phyloP scores from a whole-genome alignment of 92 coral and sea anemone species.

The Galaxea fascicularis region DNA sequence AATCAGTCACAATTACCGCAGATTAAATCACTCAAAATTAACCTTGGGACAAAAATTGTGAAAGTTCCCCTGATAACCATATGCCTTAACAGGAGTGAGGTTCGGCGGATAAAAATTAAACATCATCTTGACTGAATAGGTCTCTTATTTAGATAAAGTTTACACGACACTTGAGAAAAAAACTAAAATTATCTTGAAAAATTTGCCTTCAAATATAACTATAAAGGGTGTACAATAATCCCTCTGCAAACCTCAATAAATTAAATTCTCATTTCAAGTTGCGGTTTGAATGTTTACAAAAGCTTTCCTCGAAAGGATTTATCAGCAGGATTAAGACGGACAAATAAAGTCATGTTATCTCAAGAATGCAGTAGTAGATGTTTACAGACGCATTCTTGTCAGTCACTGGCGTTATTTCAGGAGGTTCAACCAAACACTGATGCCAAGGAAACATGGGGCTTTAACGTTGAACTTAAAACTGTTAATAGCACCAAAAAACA shows the following conservation, averaged over 20 bases:
- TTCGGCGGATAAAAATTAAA: neutral
- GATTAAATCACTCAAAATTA: neutral
- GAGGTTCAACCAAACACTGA: too few species aligned
- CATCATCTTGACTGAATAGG: neutral
- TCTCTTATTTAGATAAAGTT: neutral
- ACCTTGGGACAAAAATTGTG: neutral
- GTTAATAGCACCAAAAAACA: too few species aligned
- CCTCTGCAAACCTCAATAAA: constrained; percentile 14
- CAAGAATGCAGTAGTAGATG: neutral
- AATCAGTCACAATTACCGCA: constrained; percentile 2
- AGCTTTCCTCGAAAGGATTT: neutral
- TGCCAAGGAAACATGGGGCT: too few species aligned
- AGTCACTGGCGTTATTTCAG: too few species aligned
- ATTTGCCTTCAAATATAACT: neutral
- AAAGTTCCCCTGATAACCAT: neutral
- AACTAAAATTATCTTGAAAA: neutral
- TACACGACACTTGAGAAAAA: neutral
- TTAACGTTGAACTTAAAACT: too few species aligned
- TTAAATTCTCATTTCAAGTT: neutral
- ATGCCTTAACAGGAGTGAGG: neutral
- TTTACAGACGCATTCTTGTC: too few species aligned
- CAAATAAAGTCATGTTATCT: neutral
- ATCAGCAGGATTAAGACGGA: neutral
- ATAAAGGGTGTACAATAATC: neutral
- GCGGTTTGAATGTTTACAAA: constrained; percentile 2